phyloP scores from a whole-genome alignment of 2,113 vertebrate species.

The Osmerus mordax region DNA sequence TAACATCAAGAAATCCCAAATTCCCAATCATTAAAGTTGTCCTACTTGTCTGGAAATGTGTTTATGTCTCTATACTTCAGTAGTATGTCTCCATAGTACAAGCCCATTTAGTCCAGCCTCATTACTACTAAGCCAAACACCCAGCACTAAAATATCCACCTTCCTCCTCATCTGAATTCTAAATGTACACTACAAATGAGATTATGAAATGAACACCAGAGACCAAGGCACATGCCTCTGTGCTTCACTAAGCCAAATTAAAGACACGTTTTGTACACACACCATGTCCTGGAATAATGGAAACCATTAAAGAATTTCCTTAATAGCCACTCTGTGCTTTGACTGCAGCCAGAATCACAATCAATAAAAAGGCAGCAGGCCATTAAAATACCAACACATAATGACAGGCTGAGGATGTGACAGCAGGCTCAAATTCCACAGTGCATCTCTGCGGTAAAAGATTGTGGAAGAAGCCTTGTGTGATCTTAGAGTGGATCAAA shows the following conservation, averaged over 20 bases:
- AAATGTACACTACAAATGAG: slow-evolving; percentile 54
- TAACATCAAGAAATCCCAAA: slow-evolving; percentile 32
- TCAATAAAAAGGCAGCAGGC: slow-evolving; percentile 39
- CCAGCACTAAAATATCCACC: slow-evolving; percentile 45
- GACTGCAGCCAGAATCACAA: slow-evolving; percentile 16
- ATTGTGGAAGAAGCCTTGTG: slow-evolving; percentile 3
- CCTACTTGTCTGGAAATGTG: slow-evolving; percentile 37
- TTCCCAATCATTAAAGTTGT: slow-evolving; percentile 48
- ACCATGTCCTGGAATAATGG: slow-evolving; percentile 43
- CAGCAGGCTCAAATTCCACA: slow-evolving; percentile 1
- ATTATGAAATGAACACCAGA: slow-evolving; percentile 54
- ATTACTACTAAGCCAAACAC: slow-evolving; percentile 61
- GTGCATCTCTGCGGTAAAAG: slow-evolving; percentile 16
- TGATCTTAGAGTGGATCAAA: slow-evolving; percentile 12
- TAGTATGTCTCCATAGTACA: slow-evolving; percentile 35
- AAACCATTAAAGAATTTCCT: slow-evolving; percentile 39
- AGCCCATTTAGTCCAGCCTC: slow-evolving; percentile 49
- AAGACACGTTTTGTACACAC: slow-evolving; percentile 42
- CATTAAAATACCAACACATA: slow-evolving; percentile 33
- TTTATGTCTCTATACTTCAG: slow-evolving; percentile 32
- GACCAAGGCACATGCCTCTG: slow-evolving; percentile 41
- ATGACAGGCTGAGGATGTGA: slow-evolving; percentile 20
- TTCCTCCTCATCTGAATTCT: slow-evolving; percentile 59
- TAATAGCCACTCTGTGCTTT: slow-evolving; percentile 6
- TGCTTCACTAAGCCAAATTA: slow-evolving; percentile 64